Base-by-base conservation (phyloP, 2,797 vertebrate genomes). In the Delichon dasypus region DNA sequence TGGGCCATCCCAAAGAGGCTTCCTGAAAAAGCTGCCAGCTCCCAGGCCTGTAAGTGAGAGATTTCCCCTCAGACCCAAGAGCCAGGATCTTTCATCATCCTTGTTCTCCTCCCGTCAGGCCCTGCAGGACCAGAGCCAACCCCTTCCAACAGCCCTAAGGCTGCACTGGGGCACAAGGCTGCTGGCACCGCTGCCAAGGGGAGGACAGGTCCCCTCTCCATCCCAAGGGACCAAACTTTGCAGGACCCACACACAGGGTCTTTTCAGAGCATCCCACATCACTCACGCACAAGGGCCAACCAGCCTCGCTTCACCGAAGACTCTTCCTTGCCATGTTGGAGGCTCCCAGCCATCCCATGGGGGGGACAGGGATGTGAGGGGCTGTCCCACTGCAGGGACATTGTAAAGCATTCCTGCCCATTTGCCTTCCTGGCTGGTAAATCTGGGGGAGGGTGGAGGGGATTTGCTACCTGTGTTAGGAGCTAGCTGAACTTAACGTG, bases 391-490 rank as follows among this genome's bases (percentile, higher is more conserved):
- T 54, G 57, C 44, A 80, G 57, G 68, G 83, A 89, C 77, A 88
- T 44, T 89, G 51, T 79, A 47, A 79, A 85, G 51, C 47, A 14
- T 93, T 95, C 72, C 84, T 68, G 58, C 70, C 78, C 61, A 85
- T 32, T 91, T 83, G 91, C 93, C 89, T 90, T 93, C 73, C 75
- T 93, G 95, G 85, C 88, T 85, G 55, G 80, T 72, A 45, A 78
- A 70, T 86, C 72, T 93, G 40, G 73, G 88, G 88, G 82, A 86
- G 74, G 90, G 88, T 62, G 42, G 88, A 94, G 81, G 85, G 88
- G 53, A 78, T 81, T 87, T 76, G 53, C 87, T 94, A 57, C 89
- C 89, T 89, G 78, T 93, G 84, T 94, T 94, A 96, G 96, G 89
- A 95, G 62, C 72, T 94, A 95, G 93, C 72, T 94, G 88, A 94